Conservation (phyloP, 1,140 invertebrate genomes). For the Zaprionus ghesquierei region DNA sequence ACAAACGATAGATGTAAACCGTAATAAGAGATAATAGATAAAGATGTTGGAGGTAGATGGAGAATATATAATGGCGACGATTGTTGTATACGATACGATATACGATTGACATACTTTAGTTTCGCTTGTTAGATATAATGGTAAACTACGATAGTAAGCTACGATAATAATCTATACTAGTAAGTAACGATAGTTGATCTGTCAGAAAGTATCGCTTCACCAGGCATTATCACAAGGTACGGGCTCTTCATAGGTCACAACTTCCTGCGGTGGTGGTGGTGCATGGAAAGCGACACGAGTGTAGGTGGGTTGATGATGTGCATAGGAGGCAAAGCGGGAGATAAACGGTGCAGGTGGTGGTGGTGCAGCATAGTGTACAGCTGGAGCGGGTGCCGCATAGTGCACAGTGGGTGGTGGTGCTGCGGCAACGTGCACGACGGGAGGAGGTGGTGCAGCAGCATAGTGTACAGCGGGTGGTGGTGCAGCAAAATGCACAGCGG, state of each 20-base stretch:
- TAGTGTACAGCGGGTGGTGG: constrained; percentile 24
- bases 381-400: neutral
- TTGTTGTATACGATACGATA: no score
- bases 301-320: constrained; percentile 19
- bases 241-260: constrained; percentile 4
- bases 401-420: neutral
- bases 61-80: neutral
- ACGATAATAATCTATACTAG: neutral
- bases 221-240: constrained; percentile 30
- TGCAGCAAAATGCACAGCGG: constrained; percentile 17
- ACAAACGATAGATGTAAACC: neutral
- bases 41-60: neutral
- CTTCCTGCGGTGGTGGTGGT: constrained; percentile 8
- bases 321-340: constrained; percentile 1
- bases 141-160: neutral
- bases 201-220: constrained; percentile 5
- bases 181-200: neutral
- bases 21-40: neutral
- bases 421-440: constrained; percentile 23
- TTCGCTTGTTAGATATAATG: no score
- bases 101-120: no score
- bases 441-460: constrained; percentile 19
- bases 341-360: neutral
- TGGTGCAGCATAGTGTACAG: constrained; percentile 21
- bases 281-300: neutral